Conservation (phyloP, 92 coral and sea anemone species). For the Parazoanthus darwini region DNA sequence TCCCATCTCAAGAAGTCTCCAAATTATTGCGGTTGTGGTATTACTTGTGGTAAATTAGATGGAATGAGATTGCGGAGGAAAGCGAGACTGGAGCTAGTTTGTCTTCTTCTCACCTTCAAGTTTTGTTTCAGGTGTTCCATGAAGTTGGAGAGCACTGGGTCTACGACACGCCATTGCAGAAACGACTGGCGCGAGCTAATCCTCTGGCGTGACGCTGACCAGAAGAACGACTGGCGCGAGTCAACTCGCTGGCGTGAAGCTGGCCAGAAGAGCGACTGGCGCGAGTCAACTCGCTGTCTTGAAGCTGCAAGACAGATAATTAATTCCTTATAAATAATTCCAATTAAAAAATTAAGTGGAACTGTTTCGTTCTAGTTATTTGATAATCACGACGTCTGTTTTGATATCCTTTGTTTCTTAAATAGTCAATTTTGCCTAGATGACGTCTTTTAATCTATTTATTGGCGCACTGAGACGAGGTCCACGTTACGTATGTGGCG, state of each 20-base stretch:
- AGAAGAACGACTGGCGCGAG: no score
- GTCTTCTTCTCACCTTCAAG: background rate
- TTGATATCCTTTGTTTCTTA: background rate
- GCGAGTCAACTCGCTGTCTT: background rate
- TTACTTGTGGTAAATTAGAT: background rate
- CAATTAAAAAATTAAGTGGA: background rate
- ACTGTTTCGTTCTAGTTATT: background rate
- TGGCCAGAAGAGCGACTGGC: no score
- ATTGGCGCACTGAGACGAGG: background rate
- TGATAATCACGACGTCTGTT: background rate
- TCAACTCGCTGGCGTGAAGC: background rate
- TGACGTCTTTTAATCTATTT: background rate
- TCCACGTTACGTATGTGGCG: background rate
- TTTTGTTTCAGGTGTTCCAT: slow-evolving; percentile 72
- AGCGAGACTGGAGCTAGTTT: background rate
- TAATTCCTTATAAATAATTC: background rate
- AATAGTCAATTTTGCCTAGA: background rate
- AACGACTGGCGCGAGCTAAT: slow-evolving; percentile 46
- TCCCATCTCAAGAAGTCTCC: no score
- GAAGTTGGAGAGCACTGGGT: slow-evolving; percentile 93
- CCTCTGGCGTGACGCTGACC: background rate
- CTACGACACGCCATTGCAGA: slow-evolving; percentile 78
- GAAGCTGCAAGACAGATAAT: background rate
- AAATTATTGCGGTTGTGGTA: background rate
- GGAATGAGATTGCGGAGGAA: background rate